Percentiles rank a stretch among this genome's conserved stretches.
These are phyloP conservation scores for Drosophila pruinosa DNA, from an alignment of 1,140 invertebrate genomes.

Conservation along the genomic window DNA sequence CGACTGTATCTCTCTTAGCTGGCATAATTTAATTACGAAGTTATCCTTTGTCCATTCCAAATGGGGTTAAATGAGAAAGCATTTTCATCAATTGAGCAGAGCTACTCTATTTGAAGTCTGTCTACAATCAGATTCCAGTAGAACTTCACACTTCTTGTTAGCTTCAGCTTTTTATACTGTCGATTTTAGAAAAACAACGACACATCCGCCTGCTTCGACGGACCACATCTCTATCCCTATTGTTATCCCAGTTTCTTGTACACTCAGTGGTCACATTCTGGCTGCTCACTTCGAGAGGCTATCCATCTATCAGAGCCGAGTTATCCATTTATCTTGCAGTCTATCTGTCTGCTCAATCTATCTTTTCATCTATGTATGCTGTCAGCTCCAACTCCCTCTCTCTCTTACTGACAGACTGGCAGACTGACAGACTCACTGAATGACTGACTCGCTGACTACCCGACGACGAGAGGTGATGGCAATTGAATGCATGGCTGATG, in stretches of 20 bases:
- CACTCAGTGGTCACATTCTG: background rate
- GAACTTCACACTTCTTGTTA: background rate
- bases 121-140: too few relatives aligned
- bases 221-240: background rate
- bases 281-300: background rate
- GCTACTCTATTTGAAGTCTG: too few relatives aligned
- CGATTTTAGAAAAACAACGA: constrained; percentile 32
- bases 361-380: constrained; percentile 7
- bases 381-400: background rate
- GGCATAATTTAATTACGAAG: too few relatives aligned
- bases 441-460: background rate
- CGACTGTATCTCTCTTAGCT: too few relatives aligned
- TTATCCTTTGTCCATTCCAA: too few relatives aligned
- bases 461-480: constrained; percentile 29
- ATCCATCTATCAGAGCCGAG: constrained; percentile 39
- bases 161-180: constrained; percentile 55
- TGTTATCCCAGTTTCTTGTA: background rate
- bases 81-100: too few relatives aligned
- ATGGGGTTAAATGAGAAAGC: too few relatives aligned
- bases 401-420: background rate
- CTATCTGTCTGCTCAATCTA: too few relatives aligned
- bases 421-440: background rate
- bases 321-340: background rate
- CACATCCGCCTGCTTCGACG: background rate
- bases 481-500: constrained; percentile 67